A percentile compares a stretch with the other conserved stretches of the same genome.
These are phyloP conservation scores for Drosophila serrata DNA, from an alignment of 1,140 invertebrate genomes.

Conservation along the genomic window DNA sequence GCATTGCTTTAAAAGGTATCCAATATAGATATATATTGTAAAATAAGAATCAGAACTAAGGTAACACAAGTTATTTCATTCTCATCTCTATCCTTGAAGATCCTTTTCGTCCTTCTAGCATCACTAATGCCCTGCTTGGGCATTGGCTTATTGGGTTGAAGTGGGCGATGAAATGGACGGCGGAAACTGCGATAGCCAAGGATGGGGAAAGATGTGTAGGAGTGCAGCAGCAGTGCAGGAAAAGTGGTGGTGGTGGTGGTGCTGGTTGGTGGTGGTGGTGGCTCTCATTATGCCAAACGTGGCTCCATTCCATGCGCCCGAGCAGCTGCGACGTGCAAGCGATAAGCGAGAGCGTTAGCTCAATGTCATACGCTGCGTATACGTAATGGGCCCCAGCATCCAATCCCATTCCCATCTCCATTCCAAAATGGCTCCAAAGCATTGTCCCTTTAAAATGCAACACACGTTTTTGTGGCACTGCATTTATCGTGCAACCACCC, in stretches of 20 bases:
- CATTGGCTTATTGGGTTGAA: slow-evolving; percentile 51
- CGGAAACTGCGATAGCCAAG: slow-evolving; percentile 6
- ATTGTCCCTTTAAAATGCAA: slow-evolving; percentile 69
- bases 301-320: slow-evolving; percentile 62
- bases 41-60: too few relatives aligned
- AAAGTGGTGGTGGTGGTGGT: slow-evolving; percentile 15
- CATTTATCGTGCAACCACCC: too few relatives aligned
- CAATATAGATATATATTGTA: too few relatives aligned
- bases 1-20: too few relatives aligned
- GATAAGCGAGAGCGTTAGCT: slow-evolving; percentile 73
- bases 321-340: slow-evolving; percentile 74
- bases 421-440: slow-evolving; percentile 5
- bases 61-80: too few relatives aligned
- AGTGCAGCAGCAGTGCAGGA: slow-evolving; percentile 6
- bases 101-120: slow-evolving; percentile 1
- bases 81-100: slow-evolving; percentile 23
- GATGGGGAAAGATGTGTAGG: background rate
- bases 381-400: slow-evolving; percentile 58
- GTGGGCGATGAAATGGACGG: slow-evolving; percentile 18
- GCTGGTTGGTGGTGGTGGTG: slow-evolving; percentile 16
- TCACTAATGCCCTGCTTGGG: slow-evolving; percentile 53
- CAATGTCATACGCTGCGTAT: slow-evolving; percentile 73
- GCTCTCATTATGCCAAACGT: slow-evolving; percentile 77
- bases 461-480: slow-evolving; percentile 73
- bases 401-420: background rate